A percentile compares a stretch with the other conserved stretches of the same genome.
Evolutionary conservation across 2,113 vertebrate genomes (phyloP).

Genomic region (Brachyistius frenatus): DNA sequence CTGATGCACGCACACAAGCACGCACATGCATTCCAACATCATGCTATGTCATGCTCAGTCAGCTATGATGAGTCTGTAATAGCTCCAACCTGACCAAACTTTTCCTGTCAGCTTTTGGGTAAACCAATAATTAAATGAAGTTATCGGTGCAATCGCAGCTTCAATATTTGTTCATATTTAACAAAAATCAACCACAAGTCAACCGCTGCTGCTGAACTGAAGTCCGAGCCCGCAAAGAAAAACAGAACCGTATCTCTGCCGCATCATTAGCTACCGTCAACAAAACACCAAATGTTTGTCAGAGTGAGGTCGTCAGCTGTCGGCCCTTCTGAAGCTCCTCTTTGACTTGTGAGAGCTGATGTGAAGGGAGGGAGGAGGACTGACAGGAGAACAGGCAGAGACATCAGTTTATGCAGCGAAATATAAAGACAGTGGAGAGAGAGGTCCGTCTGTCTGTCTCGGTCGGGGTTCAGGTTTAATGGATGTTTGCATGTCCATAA

Average conservation of each 20-base stretch:
- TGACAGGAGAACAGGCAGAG: constrained; percentile 17
- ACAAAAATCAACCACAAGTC: not conserved
- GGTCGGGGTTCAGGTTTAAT: not conserved
- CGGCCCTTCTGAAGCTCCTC: constrained; percentile 1
- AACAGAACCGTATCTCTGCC: not conserved
- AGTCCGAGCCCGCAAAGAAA: constrained; percentile 10
- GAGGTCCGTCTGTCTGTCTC: not conserved
- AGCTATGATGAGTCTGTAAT: constrained; percentile 29
- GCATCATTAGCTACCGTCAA: constrained; percentile 22
- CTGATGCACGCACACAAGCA: constrained; percentile 8
- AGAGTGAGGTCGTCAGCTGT: constrained; percentile 38
- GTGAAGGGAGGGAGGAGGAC: constrained; percentile 7
- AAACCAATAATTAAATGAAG: not conserved
- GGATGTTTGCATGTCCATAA: not conserved
- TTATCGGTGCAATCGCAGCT: not conserved
- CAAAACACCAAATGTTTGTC: constrained; percentile 41
- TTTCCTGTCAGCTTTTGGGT: not conserved
- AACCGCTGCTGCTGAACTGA: not conserved
- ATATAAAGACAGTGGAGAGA: not conserved
- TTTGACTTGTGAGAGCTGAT: constrained; percentile 18
- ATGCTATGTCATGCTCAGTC: constrained; percentile 40
- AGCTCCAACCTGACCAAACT: constrained; percentile 6
- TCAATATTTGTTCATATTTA: not conserved
- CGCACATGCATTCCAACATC: not conserved
- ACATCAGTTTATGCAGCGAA: not conserved